Evolutionary conservation across 2,797 vertebrate species (phyloP), one percentile per base, ranked within the genome.

Genomic region (Semaprochilodus insignis): DNA sequence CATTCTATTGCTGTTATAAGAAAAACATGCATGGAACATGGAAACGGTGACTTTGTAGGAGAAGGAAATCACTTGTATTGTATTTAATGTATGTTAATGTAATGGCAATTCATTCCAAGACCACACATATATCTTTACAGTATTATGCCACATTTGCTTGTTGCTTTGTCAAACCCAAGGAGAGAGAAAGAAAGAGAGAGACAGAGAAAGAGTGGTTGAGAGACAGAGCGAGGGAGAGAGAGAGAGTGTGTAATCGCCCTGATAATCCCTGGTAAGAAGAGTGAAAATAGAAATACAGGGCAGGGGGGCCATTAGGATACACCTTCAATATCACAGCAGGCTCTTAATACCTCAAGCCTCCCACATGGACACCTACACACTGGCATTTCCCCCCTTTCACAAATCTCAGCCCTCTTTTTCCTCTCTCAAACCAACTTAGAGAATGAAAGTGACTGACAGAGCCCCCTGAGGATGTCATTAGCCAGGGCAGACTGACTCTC

Each of bases 251-350:
- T 90, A 93, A 93, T 91, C 91, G 87, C 88, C 81, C 81, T 31
- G 85, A 81, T 94, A 94, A 95, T 94, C 94, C 89, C 83, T 74
- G 63, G 69, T 93, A 93, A 93, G 87, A 90, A 88, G 81, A 90
- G 86, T 92, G 87, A 87, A 94, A 94, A 94, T 93, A 94, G 91
- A 90, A 79, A 79, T 59, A 52, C 85, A 44, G 34, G 52, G 80
- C 6, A 74, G 80, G 78, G 69, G 54, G 78, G 57, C 83, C 83
- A 84, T 86, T 78, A 83, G 79, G n/a, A 81, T 25, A 74, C 75
- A 78, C 51, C 2, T 23, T 75, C 27, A 83, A 36, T 48, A 76
- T 77, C 74, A 34, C 40, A 7, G 3, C 8, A 11, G 31, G 23
- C 40, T 73, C 69, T 77, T 71, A 71, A 71, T 11, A 44, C 36